phyloP scores from a whole-genome alignment of 2,888 invertebrate species.

The Plusia festucae region DNA sequence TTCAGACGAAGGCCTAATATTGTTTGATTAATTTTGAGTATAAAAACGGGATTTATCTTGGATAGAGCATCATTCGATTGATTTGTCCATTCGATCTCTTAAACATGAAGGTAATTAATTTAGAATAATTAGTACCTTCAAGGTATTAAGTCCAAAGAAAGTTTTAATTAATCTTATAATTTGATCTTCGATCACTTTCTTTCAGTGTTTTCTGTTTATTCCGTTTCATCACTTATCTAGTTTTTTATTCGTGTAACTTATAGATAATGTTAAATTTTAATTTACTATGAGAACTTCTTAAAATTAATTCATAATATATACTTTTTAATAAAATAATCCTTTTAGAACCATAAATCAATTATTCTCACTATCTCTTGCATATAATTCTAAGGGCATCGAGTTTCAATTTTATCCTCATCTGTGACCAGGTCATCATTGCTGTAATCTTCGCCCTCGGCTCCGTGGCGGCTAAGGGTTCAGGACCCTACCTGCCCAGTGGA shows the following conservation, averaged over 20 bases:
- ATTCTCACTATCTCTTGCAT: no score
- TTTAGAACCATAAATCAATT: no score
- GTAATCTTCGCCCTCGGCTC: conserved; percentile 70
- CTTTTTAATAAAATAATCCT: no score
- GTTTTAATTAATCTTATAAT: background rate
- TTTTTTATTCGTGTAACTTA: no score
- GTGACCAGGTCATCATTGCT: conserved; percentile 70
- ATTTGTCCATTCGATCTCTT: conserved; percentile 74
- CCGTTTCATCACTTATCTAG: no score
- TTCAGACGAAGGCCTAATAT: conserved; percentile 61
- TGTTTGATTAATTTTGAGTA: conserved; percentile 73
- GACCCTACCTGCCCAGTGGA: conserved; percentile 83
- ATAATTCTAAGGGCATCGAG: no score
- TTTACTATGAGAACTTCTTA: no score
- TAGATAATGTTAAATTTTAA: no score
- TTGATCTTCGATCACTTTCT: background rate
- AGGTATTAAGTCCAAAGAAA: background rate
- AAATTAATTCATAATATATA: no score
- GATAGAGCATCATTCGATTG: conserved; percentile 69
- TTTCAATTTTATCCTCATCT: no score
- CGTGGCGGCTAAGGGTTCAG: conserved; percentile 75
- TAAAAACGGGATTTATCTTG: conserved; percentile 66
- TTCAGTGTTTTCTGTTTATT: no score
- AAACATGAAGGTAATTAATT: conserved; percentile 78
- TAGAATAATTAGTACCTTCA: conserved; percentile 11